Evolutionary conservation across 1,140 invertebrate genomes (phyloP), one percentile per base, ranked within the genome.

Genomic region (Bombus confusus): DNA sequence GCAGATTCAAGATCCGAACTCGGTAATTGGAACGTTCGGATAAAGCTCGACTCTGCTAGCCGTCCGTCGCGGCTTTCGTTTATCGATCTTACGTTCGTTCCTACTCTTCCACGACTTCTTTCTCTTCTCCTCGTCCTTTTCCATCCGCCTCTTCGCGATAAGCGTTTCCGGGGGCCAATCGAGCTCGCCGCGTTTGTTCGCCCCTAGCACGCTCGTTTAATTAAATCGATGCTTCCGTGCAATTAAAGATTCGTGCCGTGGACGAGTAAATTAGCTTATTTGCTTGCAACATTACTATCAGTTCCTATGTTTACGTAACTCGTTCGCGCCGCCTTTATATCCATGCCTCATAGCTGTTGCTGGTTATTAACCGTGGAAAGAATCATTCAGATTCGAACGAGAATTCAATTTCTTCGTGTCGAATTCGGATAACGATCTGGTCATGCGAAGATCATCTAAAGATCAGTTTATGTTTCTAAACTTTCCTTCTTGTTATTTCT

Each of bases 1-100:
- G 75, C 47, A 74, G 83, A 90, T 86, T 62, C 80, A 81, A 73
- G 81, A 91, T 88, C 81, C 71, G 83, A 82, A 87, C 81, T 81
- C 69, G 81, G 86, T 91, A 91, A 91, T 91, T 91, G 90, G 90
- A 91, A 91, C 90, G 86, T 91, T 91, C 85, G 89, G 85, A 89
- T 91, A 91, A 91, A 89, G 71, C 90, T 80, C 15, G n/a, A 15
- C 64, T 31, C 15, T 22, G 82, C 87, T 47, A 87, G 68, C 85
- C 88, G 82, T 87, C 85, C 78, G 64, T 89, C 85, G 81, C 68
- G 66, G 78, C 41, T 69, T 71, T 59, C 75, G 71, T 75, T 80
- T 87, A 90, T 90, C 89, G 89, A 90, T 90, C 77, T 74, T 47
- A 39, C 52, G 59, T 71, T n/a, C 62, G 74, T 83, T 86, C 71